phyloP scores from a whole-genome alignment of 2,113 vertebrate genomes.

The Bathybates hornii region DNA sequence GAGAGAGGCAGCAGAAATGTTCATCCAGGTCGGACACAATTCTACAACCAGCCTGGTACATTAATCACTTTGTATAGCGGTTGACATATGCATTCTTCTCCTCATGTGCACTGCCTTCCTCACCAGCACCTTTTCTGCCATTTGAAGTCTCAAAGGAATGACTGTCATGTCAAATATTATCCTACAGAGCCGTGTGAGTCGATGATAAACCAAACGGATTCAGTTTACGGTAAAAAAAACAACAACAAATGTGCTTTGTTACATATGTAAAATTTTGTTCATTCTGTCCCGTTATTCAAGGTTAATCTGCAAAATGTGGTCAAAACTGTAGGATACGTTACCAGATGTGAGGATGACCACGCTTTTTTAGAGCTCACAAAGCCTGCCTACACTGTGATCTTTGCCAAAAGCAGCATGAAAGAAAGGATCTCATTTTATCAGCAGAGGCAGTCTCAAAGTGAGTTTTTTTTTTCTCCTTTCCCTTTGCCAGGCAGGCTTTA shows the following conservation, averaged over 20 bases:
- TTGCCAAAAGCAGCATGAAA: constrained; percentile 43
- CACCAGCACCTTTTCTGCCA: constrained; percentile 15
- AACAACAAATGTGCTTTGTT: background rate
- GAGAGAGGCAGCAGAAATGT: constrained; percentile 64
- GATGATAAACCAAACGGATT: background rate
- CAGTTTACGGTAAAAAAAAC: background rate
- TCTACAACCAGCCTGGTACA: constrained; percentile 36
- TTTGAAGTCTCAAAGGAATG: constrained; percentile 34
- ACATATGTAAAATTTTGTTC: background rate
- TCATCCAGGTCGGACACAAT: constrained; percentile 61
- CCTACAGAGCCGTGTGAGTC: background rate
- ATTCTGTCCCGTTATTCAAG: background rate
- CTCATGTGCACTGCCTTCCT: background rate
- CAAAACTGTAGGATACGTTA: background rate
- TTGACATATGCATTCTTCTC: constrained; percentile 41
- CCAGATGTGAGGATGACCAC: background rate
- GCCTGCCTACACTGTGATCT: constrained; percentile 13
- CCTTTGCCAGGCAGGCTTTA: constrained; percentile 58
- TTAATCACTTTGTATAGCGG: constrained; percentile 51
- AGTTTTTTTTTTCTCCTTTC: background rate
- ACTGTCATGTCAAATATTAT: constrained; percentile 23
- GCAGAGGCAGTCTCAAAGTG: constrained; percentile 56
- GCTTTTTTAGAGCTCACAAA: constrained; percentile 18
- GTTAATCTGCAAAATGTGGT: background rate
- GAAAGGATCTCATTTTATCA: constrained; percentile 61